Conservation (phyloP, 2,888 invertebrate species). For the Drosophila mettleri region DNA sequence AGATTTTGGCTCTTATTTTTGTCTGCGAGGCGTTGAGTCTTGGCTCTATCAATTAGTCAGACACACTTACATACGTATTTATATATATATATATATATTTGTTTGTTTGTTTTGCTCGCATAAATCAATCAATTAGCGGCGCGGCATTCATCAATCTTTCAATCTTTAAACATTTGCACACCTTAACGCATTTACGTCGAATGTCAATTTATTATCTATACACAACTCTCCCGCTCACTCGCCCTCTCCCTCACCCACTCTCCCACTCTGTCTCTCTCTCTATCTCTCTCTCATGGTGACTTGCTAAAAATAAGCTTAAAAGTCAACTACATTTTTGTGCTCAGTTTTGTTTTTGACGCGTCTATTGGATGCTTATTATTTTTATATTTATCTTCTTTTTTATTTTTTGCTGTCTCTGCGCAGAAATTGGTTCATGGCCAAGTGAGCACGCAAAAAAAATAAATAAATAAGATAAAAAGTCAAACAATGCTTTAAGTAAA, state of each 20-base stretch:
- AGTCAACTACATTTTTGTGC: conserved; percentile 5
- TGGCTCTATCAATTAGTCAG: conserved; percentile 54
- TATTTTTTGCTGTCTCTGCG: conserved; percentile 5
- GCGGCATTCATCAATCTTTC: conserved; percentile 62
- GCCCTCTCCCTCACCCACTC: background rate
- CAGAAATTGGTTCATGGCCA: conserved; percentile 58
- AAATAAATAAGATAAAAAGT: background rate
- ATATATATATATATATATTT: background rate
- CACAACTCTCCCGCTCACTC: background rate
- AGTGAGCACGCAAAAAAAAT: conserved; percentile 19
- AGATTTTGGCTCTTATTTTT: conserved; percentile 1
- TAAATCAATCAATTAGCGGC: conserved; percentile 44
- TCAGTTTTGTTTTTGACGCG: conserved; percentile 1
- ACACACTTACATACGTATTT: conserved; percentile 6
- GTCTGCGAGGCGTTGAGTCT: conserved; percentile 28
- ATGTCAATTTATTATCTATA: conserved; percentile 48
- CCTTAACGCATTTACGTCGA: conserved; percentile 48
- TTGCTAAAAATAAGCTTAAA: conserved; percentile 37
- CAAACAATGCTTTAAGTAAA: conserved; percentile 38
- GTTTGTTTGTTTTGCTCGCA: conserved; percentile 2
- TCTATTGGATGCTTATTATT: conserved; percentile 37
- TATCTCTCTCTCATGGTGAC: conserved; percentile 46
- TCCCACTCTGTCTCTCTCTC: background rate
- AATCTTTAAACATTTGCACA: conserved; percentile 46
- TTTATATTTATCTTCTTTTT: conserved; percentile 15